Base-by-base conservation (phyloP, 2,797 vertebrate species). In the Coreius guichenoti region DNA sequence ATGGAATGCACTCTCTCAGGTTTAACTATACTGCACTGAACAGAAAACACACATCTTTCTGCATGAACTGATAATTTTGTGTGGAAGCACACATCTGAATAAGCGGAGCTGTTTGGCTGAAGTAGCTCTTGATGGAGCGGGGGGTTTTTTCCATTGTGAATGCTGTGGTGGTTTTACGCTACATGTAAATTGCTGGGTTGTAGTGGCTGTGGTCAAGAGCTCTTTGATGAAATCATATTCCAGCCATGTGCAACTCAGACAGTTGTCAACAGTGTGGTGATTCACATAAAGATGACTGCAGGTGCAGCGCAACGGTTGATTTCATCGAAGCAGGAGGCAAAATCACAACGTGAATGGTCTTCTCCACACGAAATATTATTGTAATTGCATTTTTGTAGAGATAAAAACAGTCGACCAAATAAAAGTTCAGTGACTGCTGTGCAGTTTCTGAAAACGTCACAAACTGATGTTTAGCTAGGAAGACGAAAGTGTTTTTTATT, bases 161-260 rank as follows among this genome's bases (percentile, higher is more conserved):
- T 67, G 67, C 74, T 43, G 63, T 58, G 63, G 33, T 73, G 54
- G 78, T 88, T 84, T 84, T 80, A 85, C 82, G 75, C 83, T n/a
- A 72, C 70, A 83, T 88, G 80, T 81, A 88, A 89, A 88, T 89
- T 72, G 82, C 82, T 80, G 84, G 84, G 69, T 85, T 88, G 87
- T 85, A 88, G 87, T 81, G 56, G 82, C 83, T 80, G 79, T 85
- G 87, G 89, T 88, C 85, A 89, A 89, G 89, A 88, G 85, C 85
- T 77, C 80, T 86, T 85, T 83, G 80, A 86, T 85, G 68, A 88
- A 89, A 88, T 88, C 85, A 86, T 70, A 83, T 86, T 85, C 74
- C 56, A 73, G 79, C 80, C 87, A 85, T 87, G 79, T 82, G 77
- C 85, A 19, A 72, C 81, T 80, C 51, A 2, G 58, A 86, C 47